A percentile compares a stretch with the other conserved stretches of the same genome.
Evolutionary conservation across 2,888 invertebrate genomes (phyloP).

Genomic region (Phengaris arion): DNA sequence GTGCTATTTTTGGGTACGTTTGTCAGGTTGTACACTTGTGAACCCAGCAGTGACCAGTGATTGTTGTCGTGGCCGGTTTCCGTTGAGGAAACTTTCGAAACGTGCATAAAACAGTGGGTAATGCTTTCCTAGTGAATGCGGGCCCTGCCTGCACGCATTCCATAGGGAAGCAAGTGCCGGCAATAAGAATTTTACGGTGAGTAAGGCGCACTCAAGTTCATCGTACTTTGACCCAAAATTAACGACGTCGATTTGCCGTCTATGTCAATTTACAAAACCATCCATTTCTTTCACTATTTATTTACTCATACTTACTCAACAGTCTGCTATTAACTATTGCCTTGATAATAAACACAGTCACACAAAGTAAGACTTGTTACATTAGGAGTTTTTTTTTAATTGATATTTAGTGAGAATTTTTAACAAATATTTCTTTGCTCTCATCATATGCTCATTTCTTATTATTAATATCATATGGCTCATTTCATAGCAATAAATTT

Average conservation of each 20-base stretch:
- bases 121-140: constrained; percentile 76
- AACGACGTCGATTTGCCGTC: constrained; percentile 41
- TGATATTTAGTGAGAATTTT: no score
- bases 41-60: constrained; percentile 73
- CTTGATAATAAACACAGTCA: no score
- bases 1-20: constrained; percentile 63
- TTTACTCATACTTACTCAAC: background rate
- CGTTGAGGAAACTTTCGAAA: constrained; percentile 76
- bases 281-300: constrained; percentile 14
- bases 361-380: no score
- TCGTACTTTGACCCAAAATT: constrained; percentile 76
- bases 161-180: constrained; percentile 76
- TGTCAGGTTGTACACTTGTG: constrained; percentile 59
- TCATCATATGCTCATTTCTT: no score
- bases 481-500: no score
- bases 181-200: constrained; percentile 78
- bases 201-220: constrained; percentile 75
- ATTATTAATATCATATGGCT: no score
- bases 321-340: background rate
- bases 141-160: constrained; percentile 75
- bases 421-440: no score
- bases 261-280: constrained; percentile 59
- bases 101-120: constrained; percentile 76
- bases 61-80: constrained; percentile 79
- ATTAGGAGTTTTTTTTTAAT: no score